Base-by-base conservation (phyloP, 37 sponge, comb jelly and placozoan genomes). In the Chondrosia reniformis region DNA sequence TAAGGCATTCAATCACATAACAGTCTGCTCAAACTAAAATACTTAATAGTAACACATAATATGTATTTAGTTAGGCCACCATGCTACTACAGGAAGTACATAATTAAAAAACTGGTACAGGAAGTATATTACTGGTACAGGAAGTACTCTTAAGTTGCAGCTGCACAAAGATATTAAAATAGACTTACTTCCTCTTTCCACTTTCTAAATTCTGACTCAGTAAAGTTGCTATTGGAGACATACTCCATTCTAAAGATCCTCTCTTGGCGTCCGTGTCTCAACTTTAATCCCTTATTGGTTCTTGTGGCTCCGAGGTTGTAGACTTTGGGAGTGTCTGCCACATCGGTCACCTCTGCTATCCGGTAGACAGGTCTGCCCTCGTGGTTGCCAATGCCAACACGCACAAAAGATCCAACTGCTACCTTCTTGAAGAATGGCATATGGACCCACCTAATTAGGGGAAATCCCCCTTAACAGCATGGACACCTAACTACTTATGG, bases 391-490 rank as follows among this genome's bases (percentile, higher is more conserved):
- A 98, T 98, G 17, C 99, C 99, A 55, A 98, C 77, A n/a, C 96
- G 78, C 10, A 98, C 93, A 74, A 74, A 98, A 74, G 93, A 89
- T 9, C 99, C 99, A 30, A 59, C 56, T 12, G 85, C 85, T 28
- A 78, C 81, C n/a, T 92, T 83, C 33, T 80, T 73, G 78, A 98
- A 98, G 80, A 87, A 98, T n/a, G 99, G 99, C 94, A 94, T 95
- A 76, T 94, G 95, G 2, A 87, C 89, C 89, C 93, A 91, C 42
- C 89, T 92, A 73, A n/a, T n/a, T n/a, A n/a, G n/a, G n/a, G n/a
- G n/a, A n/a, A n/a, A n/a, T n/a, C n/a, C n/a, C n/a, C n/a, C n/a
- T n/a, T n/a, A n/a, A n/a, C n/a, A n/a, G n/a, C n/a, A n/a, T n/a
- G n/a, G n/a, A n/a, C n/a, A n/a, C n/a, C n/a, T n/a, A n/a, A n/a